Conservation (phyloP, 2,113 vertebrate species). For the Cricetomys ansorgei region DNA sequence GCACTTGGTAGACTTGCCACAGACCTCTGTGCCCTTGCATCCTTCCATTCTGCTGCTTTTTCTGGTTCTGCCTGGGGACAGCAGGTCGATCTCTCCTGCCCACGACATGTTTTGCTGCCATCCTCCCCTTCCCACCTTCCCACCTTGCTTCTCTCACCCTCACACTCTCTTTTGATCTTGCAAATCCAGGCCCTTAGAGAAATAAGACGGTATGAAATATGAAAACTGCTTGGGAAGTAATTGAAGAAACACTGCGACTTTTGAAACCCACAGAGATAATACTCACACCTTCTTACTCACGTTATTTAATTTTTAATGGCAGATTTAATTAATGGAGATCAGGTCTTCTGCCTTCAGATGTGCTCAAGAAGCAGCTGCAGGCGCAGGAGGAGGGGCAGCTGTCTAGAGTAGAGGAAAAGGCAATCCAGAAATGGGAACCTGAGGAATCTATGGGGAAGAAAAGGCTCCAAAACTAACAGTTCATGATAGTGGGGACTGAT, state of each 20-base stretch:
- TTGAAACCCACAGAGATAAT: constrained; percentile 89
- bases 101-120: constrained; percentile 69
- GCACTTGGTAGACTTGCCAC: constrained; percentile 53
- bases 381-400: constrained; percentile 70
- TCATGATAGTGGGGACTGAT: not conserved
- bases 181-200: constrained; percentile 86
- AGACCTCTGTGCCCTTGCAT: constrained; percentile 31
- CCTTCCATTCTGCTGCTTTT: constrained; percentile 63
- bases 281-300: constrained; percentile 88
- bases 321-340: constrained; percentile 92
- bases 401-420: constrained; percentile 74
- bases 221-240: constrained; percentile 90
- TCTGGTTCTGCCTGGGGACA: constrained; percentile 60
- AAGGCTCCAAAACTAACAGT: not conserved
- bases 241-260: constrained; percentile 88
- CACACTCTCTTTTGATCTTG: constrained; percentile 85
- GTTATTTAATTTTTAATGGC: constrained; percentile 93
- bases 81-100: constrained; percentile 65
- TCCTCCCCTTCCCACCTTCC: constrained; percentile 68
- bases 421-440: constrained; percentile 68
- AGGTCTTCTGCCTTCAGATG: constrained; percentile 83
- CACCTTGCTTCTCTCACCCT: constrained; percentile 13
- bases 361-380: constrained; percentile 78
- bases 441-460: not conserved
- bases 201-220: constrained; percentile 90